A percentile compares a stretch with the other conserved stretches of the same genome.
These are phyloP conservation scores for Dryobota labecula DNA, from an alignment of 2,888 invertebrate species.

Conservation along the genomic window DNA sequence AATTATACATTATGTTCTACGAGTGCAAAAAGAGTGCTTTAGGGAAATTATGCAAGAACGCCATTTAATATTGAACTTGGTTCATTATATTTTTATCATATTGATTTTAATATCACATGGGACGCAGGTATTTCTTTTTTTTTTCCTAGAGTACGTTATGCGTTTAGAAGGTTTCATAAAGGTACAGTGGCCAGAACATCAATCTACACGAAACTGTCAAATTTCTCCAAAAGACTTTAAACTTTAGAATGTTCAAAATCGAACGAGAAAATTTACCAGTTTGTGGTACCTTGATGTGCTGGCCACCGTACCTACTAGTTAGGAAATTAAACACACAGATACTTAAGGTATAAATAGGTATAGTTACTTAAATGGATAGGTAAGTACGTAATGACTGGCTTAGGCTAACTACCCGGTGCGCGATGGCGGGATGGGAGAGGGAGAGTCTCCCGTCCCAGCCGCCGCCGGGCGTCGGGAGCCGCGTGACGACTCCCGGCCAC, in stretches of 20 bases:
- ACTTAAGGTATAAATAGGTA: background rate
- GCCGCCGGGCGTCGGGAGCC: too few relatives aligned
- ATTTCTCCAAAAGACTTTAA: too few relatives aligned
- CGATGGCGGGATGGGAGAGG: too few relatives aligned
- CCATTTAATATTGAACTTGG: slow-evolving; percentile 57
- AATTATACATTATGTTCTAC: slow-evolving; percentile 69
- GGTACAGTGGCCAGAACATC: too few relatives aligned
- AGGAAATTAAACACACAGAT: background rate
- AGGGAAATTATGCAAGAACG: slow-evolving; percentile 73
- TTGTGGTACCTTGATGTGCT: too few relatives aligned
- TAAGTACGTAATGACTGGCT: background rate
- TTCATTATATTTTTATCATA: slow-evolving; percentile 46
- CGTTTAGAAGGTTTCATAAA: background rate
- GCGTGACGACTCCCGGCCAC: too few relatives aligned
- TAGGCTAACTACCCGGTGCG: background rate
- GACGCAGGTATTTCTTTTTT: slow-evolving; percentile 69
- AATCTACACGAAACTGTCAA: too few relatives aligned
- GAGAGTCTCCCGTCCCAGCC: too few relatives aligned
- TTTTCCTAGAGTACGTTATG: background rate
- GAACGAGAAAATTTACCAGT: too few relatives aligned
- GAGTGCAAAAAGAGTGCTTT: slow-evolving; percentile 62
- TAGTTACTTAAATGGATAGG: background rate
- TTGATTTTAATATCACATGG: slow-evolving; percentile 65
- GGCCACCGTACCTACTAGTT: too few relatives aligned
- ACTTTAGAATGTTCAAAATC: too few relatives aligned